Base-by-base conservation (phyloP, 2,888 invertebrate genomes). In the Danaus chrysippus region DNA sequence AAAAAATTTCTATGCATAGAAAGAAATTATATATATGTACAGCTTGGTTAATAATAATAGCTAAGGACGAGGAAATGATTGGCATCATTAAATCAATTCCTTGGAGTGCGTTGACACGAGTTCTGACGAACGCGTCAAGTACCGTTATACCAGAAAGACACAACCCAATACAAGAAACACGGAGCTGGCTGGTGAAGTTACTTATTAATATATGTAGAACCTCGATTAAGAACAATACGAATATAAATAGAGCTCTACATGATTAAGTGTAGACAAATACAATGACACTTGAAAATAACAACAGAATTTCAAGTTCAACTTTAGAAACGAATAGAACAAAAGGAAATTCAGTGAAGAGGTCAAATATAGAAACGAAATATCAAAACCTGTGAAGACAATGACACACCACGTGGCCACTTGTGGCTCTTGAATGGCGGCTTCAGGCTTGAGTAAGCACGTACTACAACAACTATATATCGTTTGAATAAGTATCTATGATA, bases 81-180 rank as follows among this genome's bases (percentile, higher is more conserved):
- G 59, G 42, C 58, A 58, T 68, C 66, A 66, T 68, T 64, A 68
- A 58, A 63, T 66, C 64, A 61, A 66, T 64, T 64, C 66, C 66
- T 61, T 62, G 53, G 60, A 60, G 68, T 55, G 59, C 68, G n/a
- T 66, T 68, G 68, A 68, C 68, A 34, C 23, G 23, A 34, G 23
- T 34, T 64, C 62, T 56, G 58, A 54, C 34, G 60, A 62, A 64
- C 64, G 64, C 55, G 65, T 58, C 55, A 59, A 49, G 58, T 66
- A 66, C 68, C 68, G 68, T 68, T 68, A 66, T 11, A 11, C 53
- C 58, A 64, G 64, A 66, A 64, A 66, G 59, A 41, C 17, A 17
- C 49, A 49, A 49, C 17, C 11, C 17, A n/a, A 49, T 11, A 9
- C n/a, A 17, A 15, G 17, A 17, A 2, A 17, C 49, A 49, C 49